Percentiles rank a stretch among this genome's conserved stretches.
Conservation (phyloP, 1,140 invertebrate species). For the Leptestheria dahalacensis region DNA sequence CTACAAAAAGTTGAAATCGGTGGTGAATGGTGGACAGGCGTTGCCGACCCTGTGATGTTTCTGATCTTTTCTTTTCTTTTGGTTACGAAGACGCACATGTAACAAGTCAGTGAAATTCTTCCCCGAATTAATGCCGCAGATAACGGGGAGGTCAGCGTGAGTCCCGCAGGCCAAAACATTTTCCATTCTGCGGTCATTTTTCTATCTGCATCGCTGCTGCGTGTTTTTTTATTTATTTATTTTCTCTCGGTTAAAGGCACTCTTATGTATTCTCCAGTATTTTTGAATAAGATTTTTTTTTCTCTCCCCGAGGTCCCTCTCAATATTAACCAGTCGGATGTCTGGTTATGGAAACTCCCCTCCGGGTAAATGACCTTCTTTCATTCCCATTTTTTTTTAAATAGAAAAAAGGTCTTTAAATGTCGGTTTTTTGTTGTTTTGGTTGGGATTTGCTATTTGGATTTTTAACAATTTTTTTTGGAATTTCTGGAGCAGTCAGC, state of each 20-base stretch:
- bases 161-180: slow-evolving; percentile 1
- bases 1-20: no score
- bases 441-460: no score
- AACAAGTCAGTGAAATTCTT: slow-evolving; percentile 3
- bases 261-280: no score
- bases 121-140: slow-evolving; percentile 10
- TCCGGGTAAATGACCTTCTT: not conserved
- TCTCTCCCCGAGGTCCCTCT: not conserved
- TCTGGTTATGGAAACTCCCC: not conserved
- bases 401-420: no score
- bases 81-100: no score
- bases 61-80: no score
- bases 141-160: slow-evolving; percentile 14
- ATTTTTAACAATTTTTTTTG: not conserved
- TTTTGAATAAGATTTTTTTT: no score
- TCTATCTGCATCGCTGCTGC: not conserved
- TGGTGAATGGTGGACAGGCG: no score
- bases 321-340: not conserved
- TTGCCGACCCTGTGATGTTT: no score
- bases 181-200: not conserved
- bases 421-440: no score
- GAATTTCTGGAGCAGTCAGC: no score
- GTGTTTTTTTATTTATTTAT: slow-evolving; percentile 14
- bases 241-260: slow-evolving; percentile 1
- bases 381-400: no score